A percentile compares a stretch with the other conserved stretches of the same genome.
phyloP scores from a whole-genome alignment of 1,140 invertebrate genomes.

The Drosophila sproati region DNA sequence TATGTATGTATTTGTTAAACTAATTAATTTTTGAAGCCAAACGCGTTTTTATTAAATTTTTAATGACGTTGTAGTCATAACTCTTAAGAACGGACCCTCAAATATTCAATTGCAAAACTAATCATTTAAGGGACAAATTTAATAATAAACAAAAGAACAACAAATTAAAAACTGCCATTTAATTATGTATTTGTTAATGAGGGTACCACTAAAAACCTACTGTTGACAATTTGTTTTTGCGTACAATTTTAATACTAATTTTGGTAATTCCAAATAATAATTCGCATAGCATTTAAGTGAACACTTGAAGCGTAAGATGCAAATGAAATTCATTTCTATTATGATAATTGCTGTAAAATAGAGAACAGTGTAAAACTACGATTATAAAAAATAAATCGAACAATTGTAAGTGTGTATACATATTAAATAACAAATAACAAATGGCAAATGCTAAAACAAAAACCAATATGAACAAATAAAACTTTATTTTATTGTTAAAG shows the following conservation, averaged over 20 bases:
- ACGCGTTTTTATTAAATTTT: constrained; percentile 66
- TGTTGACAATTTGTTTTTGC: constrained; percentile 55
- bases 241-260: constrained; percentile 42
- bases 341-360: constrained; percentile 68
- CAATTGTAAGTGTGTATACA: constrained; percentile 73
- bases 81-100: constrained; percentile 42
- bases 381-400: constrained; percentile 33
- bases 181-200: constrained; percentile 50
- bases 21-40: constrained; percentile 60
- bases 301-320: constrained; percentile 51
- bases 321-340: constrained; percentile 59
- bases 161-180: constrained; percentile 70
- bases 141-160: constrained; percentile 14
- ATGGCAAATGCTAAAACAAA: constrained; percentile 28
- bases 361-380: constrained; percentile 19
- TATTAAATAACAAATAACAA: constrained; percentile 35
- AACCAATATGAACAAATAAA: constrained; percentile 71
- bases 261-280: constrained; percentile 50
- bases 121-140: constrained; percentile 35
- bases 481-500: constrained; percentile 82
- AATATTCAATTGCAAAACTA: constrained; percentile 40
- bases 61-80: constrained; percentile 82
- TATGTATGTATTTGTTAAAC: constrained; percentile 72
- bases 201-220: constrained; percentile 1
- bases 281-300: constrained; percentile 63